Evolutionary conservation across 2,113 vertebrate genomes (phyloP), one percentile per base, ranked within the genome.

Genomic region (Nibea coibor): DNA sequence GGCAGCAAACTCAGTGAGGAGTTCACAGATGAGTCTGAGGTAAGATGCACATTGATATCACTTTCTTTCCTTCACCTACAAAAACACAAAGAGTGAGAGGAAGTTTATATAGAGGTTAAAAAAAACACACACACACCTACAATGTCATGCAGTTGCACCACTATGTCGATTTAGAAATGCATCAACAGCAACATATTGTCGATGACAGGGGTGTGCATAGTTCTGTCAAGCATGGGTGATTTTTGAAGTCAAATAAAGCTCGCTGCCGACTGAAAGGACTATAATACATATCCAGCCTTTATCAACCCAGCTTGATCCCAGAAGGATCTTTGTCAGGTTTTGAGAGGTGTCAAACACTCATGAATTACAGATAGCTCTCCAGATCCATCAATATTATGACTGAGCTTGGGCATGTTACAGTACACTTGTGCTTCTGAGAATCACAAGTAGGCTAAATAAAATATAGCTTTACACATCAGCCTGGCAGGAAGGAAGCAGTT

Each of bases 21-120:
- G 87, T 97, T 96, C 79, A 96, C 97, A 61, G 97, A 99, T 94
- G 97, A 99, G 20, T 99, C 98, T 22, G 98, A 99, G 96, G 98
- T 99, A 97, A 96, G 93, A 73, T 80, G 64, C 42, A 39, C 20
- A 51, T 3, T 4, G 43, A 2, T 15, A 48, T 62, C 26, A 75
- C 24, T 58, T 10, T 24, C 22, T 63, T 8, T 51, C n/a, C 4
- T 35, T 3, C 39, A 63, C 42, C 47, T 1, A 45, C 3, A 45
- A 45, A 45, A 47, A 48, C 10, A 67, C 19, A 50, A 12, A 50
- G 1, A 12, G 9, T 2, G 5, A 45, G 3, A 51, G 11, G 6
- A 31, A 53, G 14, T 59, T 54, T 48, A 53, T 54, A 11, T 54
- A 22, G 51, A 54, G 51, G 9, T 3, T 26, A 26, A 57, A 22